A percentile compares a stretch with the other conserved stretches of the same genome.
Conservation (phyloP, 2,113 vertebrate species). For the Macrotis lagotis region DNA sequence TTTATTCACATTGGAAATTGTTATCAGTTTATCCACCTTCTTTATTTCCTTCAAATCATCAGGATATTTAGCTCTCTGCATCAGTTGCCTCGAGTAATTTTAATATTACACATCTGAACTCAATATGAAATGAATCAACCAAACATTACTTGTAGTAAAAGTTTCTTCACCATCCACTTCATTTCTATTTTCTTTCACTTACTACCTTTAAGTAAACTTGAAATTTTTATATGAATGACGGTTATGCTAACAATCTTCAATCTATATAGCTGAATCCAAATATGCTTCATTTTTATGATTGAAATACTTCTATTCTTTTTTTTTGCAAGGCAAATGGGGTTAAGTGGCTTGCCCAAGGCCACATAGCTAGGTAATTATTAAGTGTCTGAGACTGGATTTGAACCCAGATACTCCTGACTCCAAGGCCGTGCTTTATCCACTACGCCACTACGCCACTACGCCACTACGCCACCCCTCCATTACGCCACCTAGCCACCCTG, state of each 20-base stretch:
- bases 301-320: background rate
- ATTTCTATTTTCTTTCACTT: background rate
- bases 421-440: too few relatives aligned
- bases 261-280: background rate
- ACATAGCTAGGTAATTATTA: too few relatives aligned
- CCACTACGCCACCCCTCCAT: too few relatives aligned
- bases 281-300: background rate
- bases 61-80: background rate
- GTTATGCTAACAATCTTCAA: background rate
- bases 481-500: too few relatives aligned
- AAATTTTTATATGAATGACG: background rate
- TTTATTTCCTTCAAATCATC: background rate
- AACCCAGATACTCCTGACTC: too few relatives aligned
- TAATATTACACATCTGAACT: background rate
- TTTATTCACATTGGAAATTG: background rate
- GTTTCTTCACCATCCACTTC: background rate
- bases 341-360: too few relatives aligned
- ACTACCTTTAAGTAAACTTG: background rate
- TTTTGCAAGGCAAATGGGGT: too few relatives aligned
- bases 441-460: too few relatives aligned
- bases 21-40: background rate
- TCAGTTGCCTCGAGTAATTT: background rate
- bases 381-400: too few relatives aligned
- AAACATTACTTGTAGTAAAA: background rate
- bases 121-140: background rate